Conservation (phyloP, 2,888 invertebrate species). For the Dasypogon diadema region DNA sequence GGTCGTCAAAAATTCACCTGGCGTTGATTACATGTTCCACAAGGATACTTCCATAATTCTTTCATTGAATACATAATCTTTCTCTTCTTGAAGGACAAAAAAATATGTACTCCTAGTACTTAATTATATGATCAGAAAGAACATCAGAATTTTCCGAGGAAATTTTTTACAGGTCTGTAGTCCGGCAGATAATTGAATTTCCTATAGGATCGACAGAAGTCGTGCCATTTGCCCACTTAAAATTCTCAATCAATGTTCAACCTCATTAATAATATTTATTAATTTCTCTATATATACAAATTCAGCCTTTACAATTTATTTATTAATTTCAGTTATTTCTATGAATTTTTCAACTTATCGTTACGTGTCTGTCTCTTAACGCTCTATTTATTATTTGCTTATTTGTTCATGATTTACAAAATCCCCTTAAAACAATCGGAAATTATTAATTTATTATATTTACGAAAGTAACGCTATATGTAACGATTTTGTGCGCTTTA, state of each 20-base stretch:
- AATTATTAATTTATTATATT: too few relatives aligned
- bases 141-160: too few relatives aligned
- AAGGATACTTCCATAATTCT: too few relatives aligned
- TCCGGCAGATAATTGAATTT: too few relatives aligned
- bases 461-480: constrained; percentile 31
- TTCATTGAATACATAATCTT: too few relatives aligned
- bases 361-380: constrained; percentile 12
- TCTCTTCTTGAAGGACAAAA: too few relatives aligned
- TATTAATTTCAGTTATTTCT: constrained; percentile 8
- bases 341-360: constrained; percentile 26
- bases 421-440: background rate
- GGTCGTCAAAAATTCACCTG: background rate
- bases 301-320: constrained; percentile 44
- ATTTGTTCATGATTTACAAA: constrained; percentile 37
- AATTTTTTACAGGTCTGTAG: too few relatives aligned
- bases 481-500: constrained; percentile 43
- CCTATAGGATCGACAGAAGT: too few relatives aligned
- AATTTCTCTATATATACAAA: constrained; percentile 30
- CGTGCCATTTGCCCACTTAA: too few relatives aligned
- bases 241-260: constrained; percentile 8
- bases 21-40: constrained; percentile 1
- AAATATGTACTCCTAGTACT: too few relatives aligned
- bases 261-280: constrained; percentile 32
- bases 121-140: too few relatives aligned
- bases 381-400: constrained; percentile 27